Base-by-base conservation (phyloP, 2,797 vertebrate species). In the Lycodopsis pacificus region DNA sequence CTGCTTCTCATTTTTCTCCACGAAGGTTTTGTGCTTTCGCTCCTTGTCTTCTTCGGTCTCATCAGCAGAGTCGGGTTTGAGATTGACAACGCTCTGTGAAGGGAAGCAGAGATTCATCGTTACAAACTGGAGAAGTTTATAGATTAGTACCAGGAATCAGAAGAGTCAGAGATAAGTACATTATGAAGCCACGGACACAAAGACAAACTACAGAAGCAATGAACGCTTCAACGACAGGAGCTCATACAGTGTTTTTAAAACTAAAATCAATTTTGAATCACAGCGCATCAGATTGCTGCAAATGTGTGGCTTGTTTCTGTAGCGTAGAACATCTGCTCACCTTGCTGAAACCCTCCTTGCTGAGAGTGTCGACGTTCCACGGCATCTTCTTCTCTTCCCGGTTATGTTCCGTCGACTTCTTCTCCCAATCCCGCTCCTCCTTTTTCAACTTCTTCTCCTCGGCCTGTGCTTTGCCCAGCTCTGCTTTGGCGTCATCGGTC, bases 311-410 rank as follows among this genome's bases (percentile, higher is more conserved):
- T 30, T 32, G 30, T 30, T 30, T 30, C 5, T 30, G 30, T 30
- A 32, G 30, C 30, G 1, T 32, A 32, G 30, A 32, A 32, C 30
- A 32, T 44, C n/a, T 15, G 17, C 1, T 65, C 82, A 98, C 97
- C 96, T 99, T 99, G 92, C 97, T 98, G 91, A 99, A 99, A 0
- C 98, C 98, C 0, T 98, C 97, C 62, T 95, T 98, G 94, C 97
- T 97, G 78, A 99, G 96, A 0, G 98, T 99, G 89, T 99, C 98
- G 25, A 99, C 97, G 0, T 99, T 99, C 98, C 98, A 99, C 0
- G 98, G 97, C 97, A 97, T 95, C 91, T 93, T 98, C 91, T 97
- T 98, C 92, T 98, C 98, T 30, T 99, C 97, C 40, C 93, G 93
- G 44, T 87, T 83, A 81, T 96, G 89, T 5, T 97, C 96, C 0